Evolutionary conservation across 2,888 invertebrate species (phyloP), one percentile per base, ranked within the genome.

Genomic region (Xylocampa areola): DNA sequence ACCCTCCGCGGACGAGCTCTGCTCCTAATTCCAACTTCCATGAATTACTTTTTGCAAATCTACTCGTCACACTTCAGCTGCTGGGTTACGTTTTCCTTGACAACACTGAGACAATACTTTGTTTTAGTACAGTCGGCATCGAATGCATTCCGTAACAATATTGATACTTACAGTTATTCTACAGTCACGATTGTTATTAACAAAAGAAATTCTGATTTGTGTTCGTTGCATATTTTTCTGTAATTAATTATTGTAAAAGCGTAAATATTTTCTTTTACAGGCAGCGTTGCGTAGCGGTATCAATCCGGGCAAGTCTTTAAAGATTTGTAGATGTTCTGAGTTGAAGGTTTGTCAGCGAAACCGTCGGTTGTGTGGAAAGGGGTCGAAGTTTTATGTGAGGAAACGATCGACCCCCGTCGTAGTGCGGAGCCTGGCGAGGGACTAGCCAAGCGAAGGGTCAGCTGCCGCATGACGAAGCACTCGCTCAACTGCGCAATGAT

Each of bases 301-400:
- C 73, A 61, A 68, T 73, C 60, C 68, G 50, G 55, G 62, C 58
- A 49, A 64, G 66, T 65, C 55, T 57, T 67, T 41, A 14, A 51
- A 73, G 66, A 80, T 76, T 69, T 68, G 77, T 77, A 57, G 70
- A 53, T 50, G 64, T 57, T 53, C 54, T 63, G 48, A 60, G 70
- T 80, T 77, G 80, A 76, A 67, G 17, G 35, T 13, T 11, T 63
- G 69, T 69, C 65, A 54, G 27, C 64, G 30, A 21, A 21, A 37
- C 41, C 23, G 14, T 32, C 25, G 27, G 37, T 8, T 27, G 13
- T 25, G 11, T 13, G 16, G 27, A 11, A 30, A n/a, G 21, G 35
- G 6, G 14, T 19, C 11, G 10, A 23, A 30, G 29, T 30, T 19
- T 30, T 21, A 21, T 4, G 10, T 11, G 21, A 30, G 16, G 23